Percentiles rank a stretch among this genome's conserved stretches.
Conservation (phyloP, 1,140 invertebrate species). For the Stegodyphus mimosarum region DNA sequence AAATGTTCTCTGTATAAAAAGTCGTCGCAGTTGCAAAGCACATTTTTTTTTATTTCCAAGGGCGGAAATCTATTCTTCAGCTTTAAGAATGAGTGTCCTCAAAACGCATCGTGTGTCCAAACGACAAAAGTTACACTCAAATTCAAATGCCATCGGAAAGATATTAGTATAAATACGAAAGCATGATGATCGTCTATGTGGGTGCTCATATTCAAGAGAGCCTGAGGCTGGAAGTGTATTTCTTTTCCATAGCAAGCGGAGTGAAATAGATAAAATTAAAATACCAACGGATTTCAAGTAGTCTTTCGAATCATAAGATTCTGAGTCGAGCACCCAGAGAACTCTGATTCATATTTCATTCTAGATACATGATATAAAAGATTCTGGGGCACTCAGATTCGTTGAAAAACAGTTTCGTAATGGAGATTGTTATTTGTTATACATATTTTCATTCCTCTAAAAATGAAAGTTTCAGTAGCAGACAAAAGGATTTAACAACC, state of each 20-base stretch:
- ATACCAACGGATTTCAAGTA: slow-evolving; percentile 11
- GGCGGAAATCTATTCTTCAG: slow-evolving; percentile 59
- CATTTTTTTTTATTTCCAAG: slow-evolving; percentile 43
- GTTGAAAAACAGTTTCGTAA: too few species aligned
- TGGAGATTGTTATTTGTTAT: too few species aligned
- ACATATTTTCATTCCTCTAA: too few species aligned
- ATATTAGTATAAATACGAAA: slow-evolving; percentile 58
- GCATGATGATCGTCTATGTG: slow-evolving; percentile 53
- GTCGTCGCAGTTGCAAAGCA: slow-evolving; percentile 53
- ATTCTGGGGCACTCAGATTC: too few species aligned
- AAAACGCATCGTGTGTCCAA: slow-evolving; percentile 56
- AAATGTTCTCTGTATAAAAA: slow-evolving; percentile 48
- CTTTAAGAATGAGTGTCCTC: slow-evolving; percentile 50
- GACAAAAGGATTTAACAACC: too few species aligned
- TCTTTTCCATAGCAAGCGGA: slow-evolving; percentile 38
- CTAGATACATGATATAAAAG: background rate
- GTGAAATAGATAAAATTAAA: slow-evolving; percentile 51
- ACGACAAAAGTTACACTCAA: slow-evolving; percentile 57
- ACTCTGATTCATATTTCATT: background rate
- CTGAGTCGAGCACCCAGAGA: background rate
- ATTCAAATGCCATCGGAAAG: slow-evolving; percentile 57
- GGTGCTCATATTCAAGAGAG: slow-evolving; percentile 28
- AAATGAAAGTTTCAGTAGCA: too few species aligned
- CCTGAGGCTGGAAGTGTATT: slow-evolving; percentile 22
- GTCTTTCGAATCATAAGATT: background rate